A percentile compares a stretch with the other conserved stretches of the same genome.
Conservation (phyloP, 2,888 invertebrate species). For the Cerastoderma edule region DNA sequence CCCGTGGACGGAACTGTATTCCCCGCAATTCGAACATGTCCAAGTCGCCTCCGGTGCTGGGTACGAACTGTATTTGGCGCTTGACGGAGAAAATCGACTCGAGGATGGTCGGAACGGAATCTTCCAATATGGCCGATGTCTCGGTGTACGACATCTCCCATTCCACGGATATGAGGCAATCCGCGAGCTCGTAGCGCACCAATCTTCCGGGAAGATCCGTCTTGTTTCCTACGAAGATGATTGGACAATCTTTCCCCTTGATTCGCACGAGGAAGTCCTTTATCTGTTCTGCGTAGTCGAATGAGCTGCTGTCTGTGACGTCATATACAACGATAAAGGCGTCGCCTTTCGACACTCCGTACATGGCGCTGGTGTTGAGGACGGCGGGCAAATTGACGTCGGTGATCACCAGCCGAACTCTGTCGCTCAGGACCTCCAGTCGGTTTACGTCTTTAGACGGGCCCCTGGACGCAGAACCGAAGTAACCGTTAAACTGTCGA, state of each 20-base stretch:
- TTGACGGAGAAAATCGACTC: not conserved
- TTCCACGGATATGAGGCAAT: constrained; percentile 24
- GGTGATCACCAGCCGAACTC: not conserved
- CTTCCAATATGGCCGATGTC: constrained; percentile 3
- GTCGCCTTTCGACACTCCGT: constrained; percentile 18
- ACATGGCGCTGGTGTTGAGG: not conserved
- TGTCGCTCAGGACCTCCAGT: not conserved
- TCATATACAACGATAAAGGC: constrained; percentile 32
- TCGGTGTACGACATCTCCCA: constrained; percentile 24
- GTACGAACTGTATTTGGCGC: not conserved
- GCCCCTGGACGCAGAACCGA: not conserved
- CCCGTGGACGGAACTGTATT: too few relatives aligned
- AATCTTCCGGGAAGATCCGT: not conserved
- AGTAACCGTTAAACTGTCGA: not conserved
- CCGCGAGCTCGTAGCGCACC: not conserved
- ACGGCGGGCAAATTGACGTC: not conserved
- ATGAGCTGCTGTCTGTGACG: constrained; percentile 25
- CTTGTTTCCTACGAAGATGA: constrained; percentile 27
- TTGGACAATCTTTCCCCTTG: not conserved
- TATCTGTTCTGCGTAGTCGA: constrained; percentile 24
- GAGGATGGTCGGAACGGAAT: not conserved
- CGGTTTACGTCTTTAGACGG: not conserved
- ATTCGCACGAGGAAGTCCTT: constrained; percentile 2
- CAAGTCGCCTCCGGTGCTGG: too few relatives aligned
- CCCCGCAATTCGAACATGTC: too few relatives aligned